phyloP scores from a whole-genome alignment of 1,140 invertebrate species.

The Sinella curviseta region DNA sequence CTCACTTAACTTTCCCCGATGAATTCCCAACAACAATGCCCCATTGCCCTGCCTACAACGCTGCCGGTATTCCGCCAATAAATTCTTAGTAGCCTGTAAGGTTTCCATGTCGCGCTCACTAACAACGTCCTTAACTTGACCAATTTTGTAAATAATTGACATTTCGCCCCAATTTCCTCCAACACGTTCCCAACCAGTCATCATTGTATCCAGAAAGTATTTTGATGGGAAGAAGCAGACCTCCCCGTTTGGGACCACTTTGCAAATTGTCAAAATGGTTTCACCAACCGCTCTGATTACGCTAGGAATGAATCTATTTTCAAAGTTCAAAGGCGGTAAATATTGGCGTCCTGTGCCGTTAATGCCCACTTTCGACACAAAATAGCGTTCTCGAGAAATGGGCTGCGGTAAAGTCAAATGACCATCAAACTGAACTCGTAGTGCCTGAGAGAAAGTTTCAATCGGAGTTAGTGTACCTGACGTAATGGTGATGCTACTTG shows the following conservation, averaged over 20 bases:
- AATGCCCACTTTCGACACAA: too few relatives aligned
- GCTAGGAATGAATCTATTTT: too few relatives aligned
- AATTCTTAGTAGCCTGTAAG: slow-evolving; percentile 55
- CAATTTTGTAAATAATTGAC: neutral
- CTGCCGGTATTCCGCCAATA: slow-evolving; percentile 56
- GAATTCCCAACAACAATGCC: slow-evolving; percentile 60
- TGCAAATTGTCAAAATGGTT: slow-evolving; percentile 58
- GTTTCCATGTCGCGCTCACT: slow-evolving; percentile 42
- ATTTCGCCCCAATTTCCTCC: too few relatives aligned
- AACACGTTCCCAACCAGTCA: slow-evolving; percentile 50
- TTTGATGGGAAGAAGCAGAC: slow-evolving; percentile 66
- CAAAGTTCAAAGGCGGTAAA: too few relatives aligned
- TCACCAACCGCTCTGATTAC: slow-evolving; percentile 59
- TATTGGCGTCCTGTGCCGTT: too few relatives aligned
- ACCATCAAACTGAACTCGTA: neutral
- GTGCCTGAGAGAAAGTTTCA: neutral
- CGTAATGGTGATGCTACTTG: slow-evolving; percentile 59
- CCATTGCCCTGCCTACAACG: slow-evolving; percentile 49
- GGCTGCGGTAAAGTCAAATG: neutral
- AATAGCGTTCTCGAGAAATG: neutral
- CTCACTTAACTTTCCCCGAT: slow-evolving; percentile 63
- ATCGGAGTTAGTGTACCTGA: slow-evolving; percentile 52
- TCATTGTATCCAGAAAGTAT: slow-evolving; percentile 58
- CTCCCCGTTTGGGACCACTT: slow-evolving; percentile 61
- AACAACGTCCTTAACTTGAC: slow-evolving; percentile 18